A percentile compares a stretch with the other conserved stretches of the same genome.
Evolutionary conservation across 2,113 vertebrate genomes (phyloP).

Genomic region (Delphinapterus leucas): DNA sequence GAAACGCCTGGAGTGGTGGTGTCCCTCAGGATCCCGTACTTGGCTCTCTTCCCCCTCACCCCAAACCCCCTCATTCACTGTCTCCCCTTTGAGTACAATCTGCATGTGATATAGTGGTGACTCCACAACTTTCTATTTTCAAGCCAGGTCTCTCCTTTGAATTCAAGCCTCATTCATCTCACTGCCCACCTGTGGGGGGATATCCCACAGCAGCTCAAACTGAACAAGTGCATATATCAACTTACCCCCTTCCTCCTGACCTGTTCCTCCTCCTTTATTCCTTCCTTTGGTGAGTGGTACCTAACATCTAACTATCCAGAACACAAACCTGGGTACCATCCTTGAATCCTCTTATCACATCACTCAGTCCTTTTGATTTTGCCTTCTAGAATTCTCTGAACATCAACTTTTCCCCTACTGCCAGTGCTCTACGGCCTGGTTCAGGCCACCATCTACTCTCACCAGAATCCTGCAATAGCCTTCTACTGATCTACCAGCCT

Average conservation of each 20-base stretch:
- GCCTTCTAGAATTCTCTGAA: background rate
- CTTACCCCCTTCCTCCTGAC: background rate
- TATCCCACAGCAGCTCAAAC: background rate
- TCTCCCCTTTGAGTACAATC: accelerated
- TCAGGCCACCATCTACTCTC: background rate
- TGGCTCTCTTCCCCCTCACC: background rate
- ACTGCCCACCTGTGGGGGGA: background rate
- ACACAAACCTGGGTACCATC: background rate
- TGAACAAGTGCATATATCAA: accelerated
- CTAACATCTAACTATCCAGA: background rate
- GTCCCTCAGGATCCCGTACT: background rate
- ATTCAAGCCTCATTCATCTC: background rate
- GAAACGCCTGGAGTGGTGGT: background rate
- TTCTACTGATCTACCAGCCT: background rate
- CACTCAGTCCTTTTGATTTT: background rate
- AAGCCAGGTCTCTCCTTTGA: background rate
- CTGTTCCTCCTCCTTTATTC: background rate
- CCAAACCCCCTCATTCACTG: background rate
- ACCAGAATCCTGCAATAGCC: background rate
- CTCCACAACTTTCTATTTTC: background rate
- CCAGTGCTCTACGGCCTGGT: background rate
- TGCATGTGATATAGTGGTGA: background rate
- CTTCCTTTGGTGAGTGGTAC: background rate
- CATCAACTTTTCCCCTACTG: background rate
- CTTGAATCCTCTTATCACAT: background rate